These are phyloP conservation scores for Antennarius maculatus DNA, from an alignment of 2,797 vertebrate species.

Conservation along the genomic window DNA sequence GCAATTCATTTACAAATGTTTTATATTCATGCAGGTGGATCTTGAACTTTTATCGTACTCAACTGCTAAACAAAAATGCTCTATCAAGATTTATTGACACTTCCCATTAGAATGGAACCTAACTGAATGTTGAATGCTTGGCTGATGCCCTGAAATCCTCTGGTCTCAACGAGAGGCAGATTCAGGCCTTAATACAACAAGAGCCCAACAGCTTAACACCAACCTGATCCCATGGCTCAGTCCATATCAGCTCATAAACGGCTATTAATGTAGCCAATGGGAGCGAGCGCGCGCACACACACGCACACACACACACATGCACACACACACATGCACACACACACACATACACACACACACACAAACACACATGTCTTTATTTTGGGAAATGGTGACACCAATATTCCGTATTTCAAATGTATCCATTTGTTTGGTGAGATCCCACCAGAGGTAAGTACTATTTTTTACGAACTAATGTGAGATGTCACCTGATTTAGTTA, in stretches of 20 bases:
- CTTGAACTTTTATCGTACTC: constrained; percentile 19
- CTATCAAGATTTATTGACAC: constrained; percentile 43
- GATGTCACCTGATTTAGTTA: not conserved
- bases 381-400: not conserved
- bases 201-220: constrained; percentile 62
- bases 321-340: no score
- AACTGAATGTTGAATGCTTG: constrained; percentile 15
- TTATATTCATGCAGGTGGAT: constrained; percentile 19
- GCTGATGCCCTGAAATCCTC: constrained; percentile 49
- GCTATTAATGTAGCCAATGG: constrained; percentile 54
- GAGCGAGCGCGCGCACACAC: constrained; percentile 6
- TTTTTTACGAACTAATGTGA: not conserved
- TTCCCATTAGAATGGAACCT: constrained; percentile 42
- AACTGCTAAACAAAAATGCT: constrained; percentile 22
- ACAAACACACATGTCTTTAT: not conserved
- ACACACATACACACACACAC: no score
- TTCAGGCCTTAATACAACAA: constrained; percentile 44
- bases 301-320: no score
- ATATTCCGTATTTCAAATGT: no score
- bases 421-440: not conserved
- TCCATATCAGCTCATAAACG: constrained; percentile 53
- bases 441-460: not conserved
- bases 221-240: constrained; percentile 59
- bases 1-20: not conserved
- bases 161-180: constrained; percentile 47